phyloP scores from a whole-genome alignment of 2,797 vertebrate genomes.

The Neomorphus geoffroyi region DNA sequence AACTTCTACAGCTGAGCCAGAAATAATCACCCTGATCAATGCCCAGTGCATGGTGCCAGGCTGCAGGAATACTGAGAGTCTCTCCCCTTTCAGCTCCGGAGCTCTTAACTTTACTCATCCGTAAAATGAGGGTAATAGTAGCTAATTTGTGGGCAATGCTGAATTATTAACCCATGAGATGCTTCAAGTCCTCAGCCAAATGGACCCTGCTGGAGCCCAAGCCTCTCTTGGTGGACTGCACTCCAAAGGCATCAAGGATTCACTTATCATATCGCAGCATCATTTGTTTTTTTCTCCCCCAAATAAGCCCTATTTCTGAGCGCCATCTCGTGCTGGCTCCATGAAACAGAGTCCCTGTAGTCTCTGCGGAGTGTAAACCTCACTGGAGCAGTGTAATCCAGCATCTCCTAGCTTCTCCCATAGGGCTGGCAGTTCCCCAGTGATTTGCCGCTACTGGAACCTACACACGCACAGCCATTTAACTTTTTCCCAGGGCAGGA shows the following conservation, averaged over 20 bases:
- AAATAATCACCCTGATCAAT: neutral
- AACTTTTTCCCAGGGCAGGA: neutral
- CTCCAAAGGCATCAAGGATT: neutral
- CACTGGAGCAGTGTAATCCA: accelerated
- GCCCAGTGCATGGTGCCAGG: neutral
- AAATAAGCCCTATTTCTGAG: slow-evolving; percentile 53
- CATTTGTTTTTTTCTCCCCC: neutral
- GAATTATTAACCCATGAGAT: slow-evolving; percentile 14
- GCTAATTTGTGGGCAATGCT: neutral
- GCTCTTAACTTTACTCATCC: slow-evolving; percentile 55
- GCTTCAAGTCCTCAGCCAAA: neutral
- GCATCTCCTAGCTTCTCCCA: neutral
- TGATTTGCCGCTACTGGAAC: neutral
- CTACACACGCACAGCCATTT: no score
- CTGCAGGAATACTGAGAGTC: slow-evolving; percentile 16
- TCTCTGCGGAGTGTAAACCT: neutral
- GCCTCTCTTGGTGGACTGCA: neutral
- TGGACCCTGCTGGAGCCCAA: neutral
- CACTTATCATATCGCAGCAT: neutral
- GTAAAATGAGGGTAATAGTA: slow-evolving; percentile 56
- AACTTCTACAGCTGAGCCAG: neutral
- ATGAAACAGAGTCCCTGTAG: slow-evolving; percentile 1
- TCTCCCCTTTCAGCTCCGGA: neutral
- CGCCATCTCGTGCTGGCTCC: slow-evolving; percentile 71
- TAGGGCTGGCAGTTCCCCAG: neutral